These are phyloP conservation scores for Dicaeum eximium DNA, from an alignment of 2,113 vertebrate genomes.

Conservation along the genomic window DNA sequence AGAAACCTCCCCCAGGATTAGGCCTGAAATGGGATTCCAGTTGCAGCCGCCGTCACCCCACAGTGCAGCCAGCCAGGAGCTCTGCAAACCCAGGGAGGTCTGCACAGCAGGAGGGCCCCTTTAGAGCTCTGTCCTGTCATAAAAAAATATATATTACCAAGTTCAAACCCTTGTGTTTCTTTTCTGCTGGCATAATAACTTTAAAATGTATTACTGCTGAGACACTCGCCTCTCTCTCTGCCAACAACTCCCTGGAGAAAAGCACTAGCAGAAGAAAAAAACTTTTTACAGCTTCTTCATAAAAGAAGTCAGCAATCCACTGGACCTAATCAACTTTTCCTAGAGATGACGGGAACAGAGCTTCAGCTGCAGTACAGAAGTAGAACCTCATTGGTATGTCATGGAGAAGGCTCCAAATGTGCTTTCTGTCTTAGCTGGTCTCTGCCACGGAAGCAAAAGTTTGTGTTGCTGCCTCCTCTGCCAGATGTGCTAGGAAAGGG, in stretches of 20 bases:
- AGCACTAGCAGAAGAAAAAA: conserved; percentile 59
- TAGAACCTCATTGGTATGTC: neutral
- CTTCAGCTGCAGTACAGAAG: neutral
- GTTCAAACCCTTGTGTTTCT: conserved; percentile 63
- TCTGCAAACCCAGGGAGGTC: neutral
- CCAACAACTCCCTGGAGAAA: conserved; percentile 65
- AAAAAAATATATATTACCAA: conserved; percentile 48
- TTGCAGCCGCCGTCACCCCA: fast-evolving
- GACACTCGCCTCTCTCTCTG: conserved; percentile 50
- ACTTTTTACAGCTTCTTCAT: conserved; percentile 60
- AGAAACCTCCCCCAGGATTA: neutral
- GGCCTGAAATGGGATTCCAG: neutral
- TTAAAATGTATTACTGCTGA: conserved; percentile 65
- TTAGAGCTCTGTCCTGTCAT: conserved; percentile 45
- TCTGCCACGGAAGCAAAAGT: neutral
- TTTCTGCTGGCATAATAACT: conserved; percentile 69
- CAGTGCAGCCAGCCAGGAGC: neutral
- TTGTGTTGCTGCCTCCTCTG: neutral
- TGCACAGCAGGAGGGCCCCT: neutral
- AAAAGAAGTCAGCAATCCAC: conserved; percentile 59
- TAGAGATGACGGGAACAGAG: neutral
- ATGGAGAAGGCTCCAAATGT: neutral
- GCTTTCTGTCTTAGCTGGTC: neutral
- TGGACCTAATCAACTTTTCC: conserved; percentile 60
- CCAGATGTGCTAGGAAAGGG: conserved; percentile 4